A percentile compares a stretch with the other conserved stretches of the same genome.
phyloP scores from a whole-genome alignment of 2,113 vertebrate species.

The Galeopterus variegatus region DNA sequence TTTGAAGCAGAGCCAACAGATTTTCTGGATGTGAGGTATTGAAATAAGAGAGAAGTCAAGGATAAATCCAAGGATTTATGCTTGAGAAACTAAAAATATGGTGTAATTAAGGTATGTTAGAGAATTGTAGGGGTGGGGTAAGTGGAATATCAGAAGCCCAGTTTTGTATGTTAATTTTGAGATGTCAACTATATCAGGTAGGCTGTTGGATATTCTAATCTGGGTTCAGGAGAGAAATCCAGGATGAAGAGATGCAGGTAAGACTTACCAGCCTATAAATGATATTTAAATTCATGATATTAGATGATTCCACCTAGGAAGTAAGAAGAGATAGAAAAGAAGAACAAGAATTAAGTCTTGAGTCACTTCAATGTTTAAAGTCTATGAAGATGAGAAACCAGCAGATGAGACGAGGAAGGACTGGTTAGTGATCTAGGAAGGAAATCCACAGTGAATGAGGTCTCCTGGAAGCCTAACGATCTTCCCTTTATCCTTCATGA shows the following conservation, averaged over 20 bases:
- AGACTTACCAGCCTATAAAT: background rate
- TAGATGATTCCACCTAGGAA: background rate
- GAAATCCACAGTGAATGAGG: background rate
- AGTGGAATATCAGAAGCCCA: background rate
- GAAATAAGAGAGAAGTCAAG: background rate
- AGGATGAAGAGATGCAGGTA: background rate
- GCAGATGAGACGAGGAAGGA: background rate
- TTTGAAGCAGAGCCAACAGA: background rate
- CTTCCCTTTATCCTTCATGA: background rate
- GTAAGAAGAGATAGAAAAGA: background rate
- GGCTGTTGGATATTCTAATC: background rate
- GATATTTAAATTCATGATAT: background rate
- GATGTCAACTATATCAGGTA: background rate
- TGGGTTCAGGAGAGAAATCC: background rate
- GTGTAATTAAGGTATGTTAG: background rate
- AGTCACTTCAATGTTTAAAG: background rate
- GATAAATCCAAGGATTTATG: background rate
- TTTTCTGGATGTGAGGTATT: background rate
- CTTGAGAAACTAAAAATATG: background rate
- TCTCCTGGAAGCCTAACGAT: background rate
- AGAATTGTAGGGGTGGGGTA: background rate
- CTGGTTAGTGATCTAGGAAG: background rate
- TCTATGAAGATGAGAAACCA: background rate
- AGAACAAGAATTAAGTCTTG: background rate
- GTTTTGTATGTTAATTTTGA: slow-evolving; percentile 18